Conservation (phyloP, 1,140 invertebrate genomes). For the Nilaparvata lugens region DNA sequence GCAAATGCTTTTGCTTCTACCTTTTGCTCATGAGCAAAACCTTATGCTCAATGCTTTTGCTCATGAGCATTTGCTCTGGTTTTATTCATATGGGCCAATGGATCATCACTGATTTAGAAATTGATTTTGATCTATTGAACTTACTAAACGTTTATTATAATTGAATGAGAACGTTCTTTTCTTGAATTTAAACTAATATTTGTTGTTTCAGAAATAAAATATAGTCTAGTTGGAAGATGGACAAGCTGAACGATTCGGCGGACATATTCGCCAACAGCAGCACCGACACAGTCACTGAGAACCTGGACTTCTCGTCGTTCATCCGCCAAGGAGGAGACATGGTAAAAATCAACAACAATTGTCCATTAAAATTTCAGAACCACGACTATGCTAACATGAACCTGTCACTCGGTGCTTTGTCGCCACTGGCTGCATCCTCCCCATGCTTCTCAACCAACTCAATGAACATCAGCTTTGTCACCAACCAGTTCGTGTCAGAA, state of each 20-base stretch:
- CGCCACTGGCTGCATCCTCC: neutral
- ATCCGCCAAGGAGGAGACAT: neutral
- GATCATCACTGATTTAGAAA: too few species aligned
- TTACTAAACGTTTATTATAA: too few species aligned
- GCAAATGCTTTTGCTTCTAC: too few species aligned
- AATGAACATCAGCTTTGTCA: constrained; percentile 16
- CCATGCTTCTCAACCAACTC: neutral
- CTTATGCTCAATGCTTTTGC: too few species aligned
- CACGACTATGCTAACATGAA: neutral
- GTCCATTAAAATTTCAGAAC: neutral
- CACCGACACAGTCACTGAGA: constrained; percentile 24
- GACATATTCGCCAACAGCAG: constrained; percentile 27
- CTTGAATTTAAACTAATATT: too few species aligned
- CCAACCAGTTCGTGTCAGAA: constrained; percentile 23
- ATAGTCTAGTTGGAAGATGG: too few species aligned
- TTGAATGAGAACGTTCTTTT: too few species aligned
- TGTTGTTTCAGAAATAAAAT: too few species aligned
- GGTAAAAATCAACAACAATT: neutral
- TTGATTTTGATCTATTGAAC: too few species aligned
- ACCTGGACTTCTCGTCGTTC: constrained; percentile 11
- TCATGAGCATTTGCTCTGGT: too few species aligned
- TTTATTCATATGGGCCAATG: too few species aligned
- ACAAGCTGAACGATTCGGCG: constrained; percentile 18
- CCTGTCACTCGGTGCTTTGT: neutral
- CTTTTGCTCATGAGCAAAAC: too few species aligned